Conservation (phyloP, 2,797 vertebrate species). For the Pangasius djambal region DNA sequence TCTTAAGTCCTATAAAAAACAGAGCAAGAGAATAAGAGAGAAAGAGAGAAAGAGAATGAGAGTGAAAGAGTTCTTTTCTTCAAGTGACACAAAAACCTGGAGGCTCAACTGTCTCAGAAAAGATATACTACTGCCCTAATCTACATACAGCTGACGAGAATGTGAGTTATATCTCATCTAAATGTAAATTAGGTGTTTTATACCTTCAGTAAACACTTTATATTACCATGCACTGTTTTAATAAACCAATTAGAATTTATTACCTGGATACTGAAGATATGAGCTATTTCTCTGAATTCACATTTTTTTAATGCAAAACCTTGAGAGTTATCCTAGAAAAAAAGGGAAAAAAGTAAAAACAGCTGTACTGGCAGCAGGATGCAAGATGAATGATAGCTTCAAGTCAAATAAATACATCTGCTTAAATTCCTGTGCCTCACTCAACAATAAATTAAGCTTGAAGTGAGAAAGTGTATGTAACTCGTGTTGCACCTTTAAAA, state of each 20-base stretch:
- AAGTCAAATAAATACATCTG: constrained; percentile 63
- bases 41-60: not conserved
- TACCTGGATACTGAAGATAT: constrained; percentile 66
- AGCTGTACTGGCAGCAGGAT: constrained; percentile 47
- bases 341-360: constrained; percentile 30
- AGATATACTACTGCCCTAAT: constrained; percentile 72
- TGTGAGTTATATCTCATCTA: constrained; percentile 79
- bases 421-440: constrained; percentile 58
- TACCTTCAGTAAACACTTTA: constrained; percentile 77
- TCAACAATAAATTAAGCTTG: constrained; percentile 56
- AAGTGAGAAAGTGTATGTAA: constrained; percentile 49
- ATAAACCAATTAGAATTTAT: constrained; percentile 75
- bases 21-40: constrained; percentile 22
- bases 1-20: constrained; percentile 55
- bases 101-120: constrained; percentile 67
- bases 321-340: constrained; percentile 53
- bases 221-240: constrained; percentile 75
- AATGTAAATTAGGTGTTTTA: constrained; percentile 79
- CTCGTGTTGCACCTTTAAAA: constrained; percentile 40
- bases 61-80: constrained; percentile 23
- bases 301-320: constrained; percentile 56
- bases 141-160: constrained; percentile 73
- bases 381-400: constrained; percentile 56
- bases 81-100: constrained; percentile 41
- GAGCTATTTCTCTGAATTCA: constrained; percentile 59